These are phyloP conservation scores for Macropis europaea DNA, from an alignment of 2,888 invertebrate species.

Conservation along the genomic window DNA sequence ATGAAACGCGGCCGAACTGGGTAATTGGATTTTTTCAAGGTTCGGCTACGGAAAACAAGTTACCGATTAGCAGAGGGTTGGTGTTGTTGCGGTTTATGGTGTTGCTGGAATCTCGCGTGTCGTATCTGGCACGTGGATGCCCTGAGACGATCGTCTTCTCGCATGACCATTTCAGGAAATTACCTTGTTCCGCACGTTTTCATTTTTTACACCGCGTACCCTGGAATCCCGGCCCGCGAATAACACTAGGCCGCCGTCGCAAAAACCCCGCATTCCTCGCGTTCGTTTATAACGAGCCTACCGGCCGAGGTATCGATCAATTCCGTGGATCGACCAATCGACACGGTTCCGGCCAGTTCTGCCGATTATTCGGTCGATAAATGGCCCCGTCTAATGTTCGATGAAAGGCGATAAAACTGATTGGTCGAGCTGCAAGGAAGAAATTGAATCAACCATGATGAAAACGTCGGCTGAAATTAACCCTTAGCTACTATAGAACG, in stretches of 20 bases:
- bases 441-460: too few species aligned
- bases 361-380: too few species aligned
- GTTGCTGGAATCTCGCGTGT: conserved; percentile 42
- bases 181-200: conserved; percentile 47
- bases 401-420: too few species aligned
- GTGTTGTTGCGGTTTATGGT: conserved; percentile 33
- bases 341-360: too few species aligned
- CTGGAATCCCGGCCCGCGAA: conserved; percentile 28
- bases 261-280: conserved; percentile 34
- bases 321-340: not conserved
- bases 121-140: conserved; percentile 50
- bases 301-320: conserved; percentile 2
- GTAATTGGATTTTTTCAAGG: conserved; percentile 22
- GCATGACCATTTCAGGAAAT: conserved; percentile 51
- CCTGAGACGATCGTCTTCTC: conserved; percentile 34
- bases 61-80: conserved; percentile 17
- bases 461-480: too few species aligned
- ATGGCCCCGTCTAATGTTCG: too few species aligned
- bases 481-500: too few species aligned
- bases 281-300: conserved; percentile 4
- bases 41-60: conserved; percentile 32
- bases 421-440: too few species aligned
- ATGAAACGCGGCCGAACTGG: conserved; percentile 9
- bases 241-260: conserved; percentile 6
- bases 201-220: conserved; percentile 38